Percentiles rank a stretch among this genome's conserved stretches.
These are phyloP conservation scores for Brachionus sp. DNA, from an alignment of 1,140 invertebrate species.

Conservation along the genomic window DNA sequence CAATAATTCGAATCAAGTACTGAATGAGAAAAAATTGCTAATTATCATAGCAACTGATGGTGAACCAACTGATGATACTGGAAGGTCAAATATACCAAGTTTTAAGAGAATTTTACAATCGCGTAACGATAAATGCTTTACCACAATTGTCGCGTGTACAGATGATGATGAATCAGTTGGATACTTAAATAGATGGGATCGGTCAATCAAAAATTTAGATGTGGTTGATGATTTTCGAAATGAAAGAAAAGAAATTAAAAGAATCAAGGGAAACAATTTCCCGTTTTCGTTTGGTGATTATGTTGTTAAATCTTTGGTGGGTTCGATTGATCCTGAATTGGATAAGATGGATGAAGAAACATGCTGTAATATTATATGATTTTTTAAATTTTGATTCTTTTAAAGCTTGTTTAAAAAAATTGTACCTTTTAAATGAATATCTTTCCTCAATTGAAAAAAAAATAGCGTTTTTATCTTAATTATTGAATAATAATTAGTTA, in stretches of 20 bases:
- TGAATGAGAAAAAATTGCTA: conserved; percentile 32
- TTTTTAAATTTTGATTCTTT: not conserved
- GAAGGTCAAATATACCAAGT: not conserved
- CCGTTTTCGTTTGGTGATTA: conserved; percentile 44
- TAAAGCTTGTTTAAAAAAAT: not conserved
- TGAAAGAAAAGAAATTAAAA: conserved; percentile 34
- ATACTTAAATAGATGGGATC: conserved; percentile 43
- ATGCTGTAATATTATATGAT: conserved; percentile 24
- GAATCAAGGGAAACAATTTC: not conserved
- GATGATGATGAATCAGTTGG: conserved; percentile 33
- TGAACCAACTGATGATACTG: conserved; percentile 37
- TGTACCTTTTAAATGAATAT: not conserved
- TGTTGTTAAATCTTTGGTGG: conserved; percentile 36
- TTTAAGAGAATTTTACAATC: conserved; percentile 42
- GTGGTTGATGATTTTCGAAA: conserved; percentile 42
- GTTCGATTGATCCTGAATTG: conserved; percentile 24
- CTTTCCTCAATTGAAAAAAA: too few relatives aligned
- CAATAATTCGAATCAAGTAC: not conserved
- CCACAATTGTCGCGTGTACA: conserved; percentile 29
- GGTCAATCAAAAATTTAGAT: conserved; percentile 14
- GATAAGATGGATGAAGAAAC: conserved; percentile 28
- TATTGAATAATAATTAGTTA: too few relatives aligned
- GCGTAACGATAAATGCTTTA: not conserved
- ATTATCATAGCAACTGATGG: conserved; percentile 44
- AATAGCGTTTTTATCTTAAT: too few relatives aligned